These are phyloP conservation scores for Caenorhabditis remanei DNA, from an alignment of 1,140 invertebrate genomes.

Conservation along the genomic window DNA sequence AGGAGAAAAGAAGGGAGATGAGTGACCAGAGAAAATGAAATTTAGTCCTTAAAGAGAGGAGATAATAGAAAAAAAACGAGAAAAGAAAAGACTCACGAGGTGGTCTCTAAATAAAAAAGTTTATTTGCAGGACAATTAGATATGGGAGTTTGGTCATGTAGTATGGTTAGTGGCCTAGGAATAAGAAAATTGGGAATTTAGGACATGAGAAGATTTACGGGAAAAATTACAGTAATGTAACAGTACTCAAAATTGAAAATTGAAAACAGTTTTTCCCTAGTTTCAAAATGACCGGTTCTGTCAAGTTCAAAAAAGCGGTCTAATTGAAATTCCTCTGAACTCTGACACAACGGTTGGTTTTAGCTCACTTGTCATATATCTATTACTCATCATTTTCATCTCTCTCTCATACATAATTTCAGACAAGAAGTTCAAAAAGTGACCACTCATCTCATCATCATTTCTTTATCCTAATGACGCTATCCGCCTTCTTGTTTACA, in stretches of 20 bases:
- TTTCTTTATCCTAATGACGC: background rate
- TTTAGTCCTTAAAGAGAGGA: background rate
- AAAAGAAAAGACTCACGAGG: background rate
- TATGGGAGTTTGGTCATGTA: no score
- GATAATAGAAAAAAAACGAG: slow-evolving; percentile 6
- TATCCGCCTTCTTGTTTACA: slow-evolving; percentile 7
- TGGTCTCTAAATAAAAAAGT: background rate
- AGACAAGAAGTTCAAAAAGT: background rate
- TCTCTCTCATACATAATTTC: background rate
- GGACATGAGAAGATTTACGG: no score
- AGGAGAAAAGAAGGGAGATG: background rate
- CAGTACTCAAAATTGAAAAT: no score
- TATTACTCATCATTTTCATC: background rate
- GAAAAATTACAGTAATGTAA: no score
- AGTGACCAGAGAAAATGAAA: slow-evolving; percentile 51
- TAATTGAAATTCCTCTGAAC: no score
- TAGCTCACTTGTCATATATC: background rate
- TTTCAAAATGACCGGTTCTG: no score
- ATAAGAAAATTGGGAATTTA: background rate
- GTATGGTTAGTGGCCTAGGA: background rate
- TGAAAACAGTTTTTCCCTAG: no score
- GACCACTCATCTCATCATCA: background rate
- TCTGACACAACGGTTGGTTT: background rate
- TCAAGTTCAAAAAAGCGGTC: no score
- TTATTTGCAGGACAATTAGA: no score